Evolutionary conservation across 2,888 invertebrate species (phyloP), one percentile per base, ranked within the genome.

Genomic region (Cantharis nigra): DNA sequence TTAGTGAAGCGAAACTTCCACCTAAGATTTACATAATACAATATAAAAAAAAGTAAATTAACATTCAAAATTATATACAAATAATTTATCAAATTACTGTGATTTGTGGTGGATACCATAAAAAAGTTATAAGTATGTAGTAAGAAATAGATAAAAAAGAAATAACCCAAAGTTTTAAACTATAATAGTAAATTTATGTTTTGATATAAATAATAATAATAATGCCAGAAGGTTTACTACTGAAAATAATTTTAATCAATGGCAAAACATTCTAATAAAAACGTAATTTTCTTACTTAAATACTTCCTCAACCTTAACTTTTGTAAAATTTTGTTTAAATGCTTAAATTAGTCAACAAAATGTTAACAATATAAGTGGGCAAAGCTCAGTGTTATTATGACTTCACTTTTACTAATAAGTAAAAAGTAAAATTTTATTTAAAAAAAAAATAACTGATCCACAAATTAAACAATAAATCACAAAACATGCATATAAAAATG

Each of bases 1-100:
- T 72, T 67, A 71, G 33, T 70, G 71, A 74, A 76, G 74, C 28
- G 49, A 70, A 70, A 69, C 70, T 67, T 62, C 78, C 72, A 73
- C 73, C 72, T 75, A 73, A 70, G 65, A 67, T 67, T 67, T 49
- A 49, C 49, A 49, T 49, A 49, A 49, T 49, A 49, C 49, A 49
- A 49, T 49, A n/a, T 49, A n/a, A 49, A 49, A 20, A 49, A 33
- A 33, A 33, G 33, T 33, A 33, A 33, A 33, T 33, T 33, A 33
- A 33, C 10, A 49, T 49, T 49, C n/a, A 49, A 33, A 49, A n/a
- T 49, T 49, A 49, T 49, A 49, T 49, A 49, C 49, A 49, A 49
- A 49, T 49, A 49, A n/a, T 49, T 49, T 9, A 49, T n/a, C n/a
- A 49, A 49, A 49, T 49, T 49, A 49, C 49, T 49, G 49, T 49